Base-by-base conservation (phyloP, 2,113 vertebrate genomes). In the Corythornis vintsioides region DNA sequence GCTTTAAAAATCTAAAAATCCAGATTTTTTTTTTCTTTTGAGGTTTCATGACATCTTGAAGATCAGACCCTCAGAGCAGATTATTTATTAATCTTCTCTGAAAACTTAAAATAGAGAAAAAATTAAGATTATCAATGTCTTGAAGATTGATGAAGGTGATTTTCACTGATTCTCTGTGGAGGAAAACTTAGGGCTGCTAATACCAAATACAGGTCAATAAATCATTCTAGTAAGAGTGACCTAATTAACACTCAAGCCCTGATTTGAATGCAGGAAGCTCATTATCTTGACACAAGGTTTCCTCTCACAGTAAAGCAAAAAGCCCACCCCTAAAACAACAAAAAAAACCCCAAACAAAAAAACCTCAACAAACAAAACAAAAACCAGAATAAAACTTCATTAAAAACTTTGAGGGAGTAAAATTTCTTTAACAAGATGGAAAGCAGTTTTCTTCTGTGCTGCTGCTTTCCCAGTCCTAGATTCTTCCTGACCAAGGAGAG, bases 201-300 rank as follows among this genome's bases (percentile, higher is more conserved):
- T 63, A 90, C 40, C 10, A 4, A 81, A 88, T 90, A 94, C 50
- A 67, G 73, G 74, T 93, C 93, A 92, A 96, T 95, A 95, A 96
- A 96, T 93, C 94, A 90, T 92, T 65, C 81, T 38, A 57, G 50
- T 67, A 92, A 90, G 74, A 79, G 81, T 92, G 94, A 89, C 84
- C 86, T 94, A 93, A 95, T 94, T 95, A 96, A 89, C 59, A 85
- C 63, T 73, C 31, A 70, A 65, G 33, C 50, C 42, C 63, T 65
- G 59, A 93, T 92, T 79, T 82, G 81, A 89, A 94, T 66, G 60
- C 47, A 55, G 67, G 78, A 92, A 82, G 42, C 38, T 89, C 31
- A 3, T 95, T 91, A 92, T 85, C 78, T 90, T 76, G 33, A 76
- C 25, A 71, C 9, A 42, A 82, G 31, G 15, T 69, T 84, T 57